A percentile compares a stretch with the other conserved stretches of the same genome.
phyloP scores from a whole-genome alignment of 2,113 vertebrate genomes.

The Glareola pratincola region DNA sequence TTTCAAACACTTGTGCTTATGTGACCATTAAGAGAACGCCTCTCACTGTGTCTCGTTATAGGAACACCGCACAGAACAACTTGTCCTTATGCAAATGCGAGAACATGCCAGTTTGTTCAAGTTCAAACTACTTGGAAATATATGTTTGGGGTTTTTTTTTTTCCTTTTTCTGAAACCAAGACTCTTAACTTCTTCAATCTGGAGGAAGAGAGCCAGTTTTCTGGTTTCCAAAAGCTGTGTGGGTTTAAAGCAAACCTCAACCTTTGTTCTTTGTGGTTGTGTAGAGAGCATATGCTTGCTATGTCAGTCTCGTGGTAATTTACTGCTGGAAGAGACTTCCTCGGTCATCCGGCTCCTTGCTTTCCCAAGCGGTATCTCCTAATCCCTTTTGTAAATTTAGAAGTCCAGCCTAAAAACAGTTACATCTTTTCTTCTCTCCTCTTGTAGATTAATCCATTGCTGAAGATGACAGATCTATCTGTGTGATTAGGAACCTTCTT shows the following conservation, averaged over 20 bases:
- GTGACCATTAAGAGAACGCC: conserved; percentile 33
- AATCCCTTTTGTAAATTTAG: neutral
- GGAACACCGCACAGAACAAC: conserved; percentile 18
- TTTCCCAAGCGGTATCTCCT: conserved; percentile 5
- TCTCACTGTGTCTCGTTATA: conserved; percentile 16
- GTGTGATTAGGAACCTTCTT: neutral
- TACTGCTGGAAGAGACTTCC: conserved; percentile 6
- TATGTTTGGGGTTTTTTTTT: neutral
- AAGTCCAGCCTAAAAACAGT: neutral
- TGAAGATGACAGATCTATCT: neutral
- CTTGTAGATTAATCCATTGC: neutral
- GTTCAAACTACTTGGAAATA: conserved; percentile 30
- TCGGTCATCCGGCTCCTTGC: conserved; percentile 3
- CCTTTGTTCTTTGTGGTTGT: conserved; percentile 34
- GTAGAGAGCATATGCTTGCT: conserved; percentile 1
- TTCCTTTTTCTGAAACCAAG: neutral
- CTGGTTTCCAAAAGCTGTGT: conserved; percentile 17
- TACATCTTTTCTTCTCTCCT: neutral
- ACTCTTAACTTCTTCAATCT: neutral
- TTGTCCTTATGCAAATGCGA: conserved; percentile 50
- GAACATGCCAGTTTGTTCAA: conserved; percentile 24
- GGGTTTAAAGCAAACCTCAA: conserved; percentile 28
- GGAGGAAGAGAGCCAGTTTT: neutral
- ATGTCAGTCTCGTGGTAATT: conserved; percentile 6
- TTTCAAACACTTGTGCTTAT: conserved; percentile 36